Evolutionary conservation across 2,888 invertebrate genomes (phyloP).

Genomic region (Coecobrya sp.): DNA sequence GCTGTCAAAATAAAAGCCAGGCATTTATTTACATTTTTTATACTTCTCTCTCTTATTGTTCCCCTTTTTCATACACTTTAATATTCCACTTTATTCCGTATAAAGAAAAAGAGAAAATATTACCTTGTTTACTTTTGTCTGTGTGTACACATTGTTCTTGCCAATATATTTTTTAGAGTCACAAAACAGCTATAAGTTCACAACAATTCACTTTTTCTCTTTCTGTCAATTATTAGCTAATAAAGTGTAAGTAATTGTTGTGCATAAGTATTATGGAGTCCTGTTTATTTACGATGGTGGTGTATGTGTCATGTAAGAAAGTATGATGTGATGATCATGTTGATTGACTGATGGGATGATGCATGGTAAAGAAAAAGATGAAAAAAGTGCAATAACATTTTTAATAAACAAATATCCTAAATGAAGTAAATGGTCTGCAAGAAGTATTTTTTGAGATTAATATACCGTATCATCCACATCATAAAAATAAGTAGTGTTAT

Average conservation of each 20-base stretch:
- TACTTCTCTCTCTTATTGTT: conserved; percentile 17
- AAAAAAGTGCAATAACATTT: conserved; percentile 55
- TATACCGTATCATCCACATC: conserved; percentile 26
- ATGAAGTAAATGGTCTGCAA: conserved; percentile 6
- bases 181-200: background rate
- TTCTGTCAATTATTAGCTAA: conserved; percentile 1
- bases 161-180: background rate
- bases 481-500: background rate
- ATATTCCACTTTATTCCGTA: background rate
- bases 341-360: conserved; percentile 28
- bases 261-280: background rate
- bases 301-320: conserved; percentile 17
- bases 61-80: conserved; percentile 61
- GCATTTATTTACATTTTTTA: conserved; percentile 73
- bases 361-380: background rate
- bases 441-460: conserved; percentile 40
- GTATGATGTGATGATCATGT: background rate
- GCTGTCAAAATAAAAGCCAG: conserved; percentile 71
- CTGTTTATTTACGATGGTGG: background rate
- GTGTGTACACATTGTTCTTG: background rate
- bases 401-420: background rate
- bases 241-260: background rate
- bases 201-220: conserved; percentile 31
- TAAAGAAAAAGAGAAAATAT: conserved; percentile 8
- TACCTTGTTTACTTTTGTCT: conserved; percentile 45